A percentile compares a stretch with the other conserved stretches of the same genome.
phyloP scores from a whole-genome alignment of 2,888 invertebrate genomes.

The Eupithecia inturbata region DNA sequence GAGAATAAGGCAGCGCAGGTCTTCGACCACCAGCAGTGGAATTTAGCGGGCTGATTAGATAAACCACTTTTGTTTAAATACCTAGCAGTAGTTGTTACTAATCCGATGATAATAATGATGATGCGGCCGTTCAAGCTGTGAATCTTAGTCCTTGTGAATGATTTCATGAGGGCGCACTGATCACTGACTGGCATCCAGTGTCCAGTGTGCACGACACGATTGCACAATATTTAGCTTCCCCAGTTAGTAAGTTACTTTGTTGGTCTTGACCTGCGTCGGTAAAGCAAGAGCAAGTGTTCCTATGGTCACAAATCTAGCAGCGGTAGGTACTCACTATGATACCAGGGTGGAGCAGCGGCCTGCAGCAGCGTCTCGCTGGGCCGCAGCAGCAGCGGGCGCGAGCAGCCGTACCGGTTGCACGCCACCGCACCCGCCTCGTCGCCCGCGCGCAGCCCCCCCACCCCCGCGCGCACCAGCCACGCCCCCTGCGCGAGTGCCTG shows the following conservation, averaged over 20 bases:
- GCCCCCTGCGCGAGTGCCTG: slow-evolving; percentile 64
- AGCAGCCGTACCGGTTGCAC: slow-evolving; percentile 78
- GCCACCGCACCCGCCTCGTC: slow-evolving; percentile 77
- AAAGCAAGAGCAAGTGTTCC: background rate
- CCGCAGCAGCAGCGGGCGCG: slow-evolving; percentile 65
- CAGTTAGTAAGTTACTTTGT: background rate
- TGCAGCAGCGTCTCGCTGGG: slow-evolving; percentile 70
- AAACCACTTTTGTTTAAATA: too few species aligned
- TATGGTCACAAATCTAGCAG: slow-evolving; percentile 12
- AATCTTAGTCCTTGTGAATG: too few species aligned
- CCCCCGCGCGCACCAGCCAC: slow-evolving; percentile 65
- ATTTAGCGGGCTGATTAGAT: background rate
- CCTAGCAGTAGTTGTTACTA: background rate
- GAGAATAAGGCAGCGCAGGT: too few species aligned
- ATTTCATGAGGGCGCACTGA: too few species aligned
- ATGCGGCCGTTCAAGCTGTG: too few species aligned
- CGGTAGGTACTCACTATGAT: slow-evolving; percentile 66
- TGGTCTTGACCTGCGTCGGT: too few species aligned
- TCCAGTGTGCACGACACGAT: too few species aligned
- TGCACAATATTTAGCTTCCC: too few species aligned
- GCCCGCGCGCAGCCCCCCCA: slow-evolving; percentile 64
- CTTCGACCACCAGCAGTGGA: background rate
- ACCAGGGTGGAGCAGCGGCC: slow-evolving; percentile 73
- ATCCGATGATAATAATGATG: background rate
- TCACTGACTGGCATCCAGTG: too few species aligned